Percentiles rank a stretch among this genome's conserved stretches.
Evolutionary conservation across 2,113 vertebrate genomes (phyloP).

Genomic region (Hiodon alosoides): DNA sequence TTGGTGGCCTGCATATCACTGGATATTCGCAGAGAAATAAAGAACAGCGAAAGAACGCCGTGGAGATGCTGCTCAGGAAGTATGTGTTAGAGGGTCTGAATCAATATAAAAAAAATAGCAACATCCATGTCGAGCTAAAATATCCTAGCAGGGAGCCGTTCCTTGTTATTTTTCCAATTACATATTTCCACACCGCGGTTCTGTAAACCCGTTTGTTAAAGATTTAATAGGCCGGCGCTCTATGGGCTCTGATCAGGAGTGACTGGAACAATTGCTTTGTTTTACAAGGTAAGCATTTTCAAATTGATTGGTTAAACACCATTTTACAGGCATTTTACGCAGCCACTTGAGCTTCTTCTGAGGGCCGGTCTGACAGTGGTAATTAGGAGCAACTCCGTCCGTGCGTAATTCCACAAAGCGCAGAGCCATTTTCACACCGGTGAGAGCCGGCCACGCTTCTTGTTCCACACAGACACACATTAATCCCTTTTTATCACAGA

Average conservation of each 20-base stretch:
- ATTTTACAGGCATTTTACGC: slow-evolving; percentile 66
- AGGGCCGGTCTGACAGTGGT: slow-evolving; percentile 40
- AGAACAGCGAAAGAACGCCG: not conserved
- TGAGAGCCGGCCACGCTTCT: slow-evolving; percentile 45
- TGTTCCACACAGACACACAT: slow-evolving; percentile 49
- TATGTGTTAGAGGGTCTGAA: slow-evolving; percentile 37
- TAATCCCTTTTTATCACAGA: slow-evolving; percentile 53
- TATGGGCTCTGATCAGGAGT: slow-evolving; percentile 54
- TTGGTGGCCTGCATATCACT: too few species aligned
- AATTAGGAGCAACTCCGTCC: slow-evolving; percentile 56
- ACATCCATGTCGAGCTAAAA: slow-evolving; percentile 50
- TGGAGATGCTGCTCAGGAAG: not conserved
- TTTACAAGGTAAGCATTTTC: slow-evolving; percentile 75
- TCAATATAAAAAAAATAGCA: slow-evolving; percentile 59
- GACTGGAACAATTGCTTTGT: slow-evolving; percentile 48
- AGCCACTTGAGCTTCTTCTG: slow-evolving; percentile 41
- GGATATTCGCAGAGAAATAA: not conserved
- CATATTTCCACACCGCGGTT: slow-evolving; percentile 67
- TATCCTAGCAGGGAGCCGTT: slow-evolving; percentile 46
- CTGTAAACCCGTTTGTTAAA: slow-evolving; percentile 66
- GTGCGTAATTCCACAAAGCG: slow-evolving; percentile 65
- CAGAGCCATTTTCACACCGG: slow-evolving; percentile 54
- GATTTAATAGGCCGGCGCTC: slow-evolving; percentile 67
- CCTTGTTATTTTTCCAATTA: slow-evolving; percentile 76
- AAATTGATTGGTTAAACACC: slow-evolving; percentile 81